These are phyloP conservation scores for Drosophila barbarae DNA, from an alignment of 2,888 invertebrate species.

Conservation along the genomic window DNA sequence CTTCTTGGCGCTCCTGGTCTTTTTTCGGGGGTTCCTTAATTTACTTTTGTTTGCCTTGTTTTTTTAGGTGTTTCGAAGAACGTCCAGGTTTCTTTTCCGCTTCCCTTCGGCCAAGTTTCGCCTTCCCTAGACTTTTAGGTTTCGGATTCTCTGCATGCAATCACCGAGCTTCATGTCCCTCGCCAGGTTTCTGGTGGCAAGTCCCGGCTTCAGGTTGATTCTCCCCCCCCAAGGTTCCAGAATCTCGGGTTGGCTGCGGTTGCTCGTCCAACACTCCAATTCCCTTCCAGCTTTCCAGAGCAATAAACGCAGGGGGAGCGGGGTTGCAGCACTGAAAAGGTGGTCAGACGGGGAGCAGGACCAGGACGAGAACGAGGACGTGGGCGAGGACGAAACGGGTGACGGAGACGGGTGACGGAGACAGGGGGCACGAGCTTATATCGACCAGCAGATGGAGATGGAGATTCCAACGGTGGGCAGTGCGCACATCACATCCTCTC, in stretches of 20 bases:
- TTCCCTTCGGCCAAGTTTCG: neutral
- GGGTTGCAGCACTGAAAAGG: neutral
- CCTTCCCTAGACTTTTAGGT: neutral
- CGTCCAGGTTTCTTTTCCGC: neutral
- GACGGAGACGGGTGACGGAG: conserved; percentile 1
- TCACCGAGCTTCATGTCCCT: conserved; percentile 2
- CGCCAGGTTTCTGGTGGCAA: neutral
- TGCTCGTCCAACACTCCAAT: neutral
- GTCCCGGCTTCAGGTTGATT: neutral
- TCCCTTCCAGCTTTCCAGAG: neutral
- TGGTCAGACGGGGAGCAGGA: neutral
- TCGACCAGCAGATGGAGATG: conserved; percentile 51
- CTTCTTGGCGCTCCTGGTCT: neutral
- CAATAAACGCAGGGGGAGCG: neutral
- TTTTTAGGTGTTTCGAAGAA: neutral
- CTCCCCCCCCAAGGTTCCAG: neutral
- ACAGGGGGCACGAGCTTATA: conserved; percentile 41
- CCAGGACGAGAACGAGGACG: neutral
- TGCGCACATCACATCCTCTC: conserved; percentile 55
- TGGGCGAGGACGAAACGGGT: neutral
- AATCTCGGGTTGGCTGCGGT: neutral
- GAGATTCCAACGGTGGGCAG: conserved; percentile 33
- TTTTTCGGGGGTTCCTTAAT: neutral
- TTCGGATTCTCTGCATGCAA: neutral
- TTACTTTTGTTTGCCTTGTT: neutral